Conservation (phyloP, 2,113 vertebrate species). For the Equus przewalskii region DNA sequence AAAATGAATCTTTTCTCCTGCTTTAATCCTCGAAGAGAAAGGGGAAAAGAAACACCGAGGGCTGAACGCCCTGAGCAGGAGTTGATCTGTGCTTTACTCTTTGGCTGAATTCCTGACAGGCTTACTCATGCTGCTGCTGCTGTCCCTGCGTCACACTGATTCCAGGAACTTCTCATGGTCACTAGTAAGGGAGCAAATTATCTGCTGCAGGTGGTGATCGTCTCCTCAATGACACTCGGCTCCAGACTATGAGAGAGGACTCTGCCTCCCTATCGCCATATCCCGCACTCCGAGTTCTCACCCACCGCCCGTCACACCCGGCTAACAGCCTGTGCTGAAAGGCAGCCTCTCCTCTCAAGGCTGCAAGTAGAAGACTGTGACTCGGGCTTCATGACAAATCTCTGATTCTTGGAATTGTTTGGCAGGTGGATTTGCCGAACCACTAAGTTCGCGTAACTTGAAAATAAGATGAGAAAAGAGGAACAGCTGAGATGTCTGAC, state of each 20-base stretch:
- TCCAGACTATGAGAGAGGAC: not conserved
- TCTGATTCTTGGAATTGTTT: conserved; percentile 76
- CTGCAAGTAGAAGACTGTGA: not conserved
- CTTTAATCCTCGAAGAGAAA: not conserved
- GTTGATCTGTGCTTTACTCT: not conserved
- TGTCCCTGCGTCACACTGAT: not conserved
- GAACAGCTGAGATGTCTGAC: not conserved
- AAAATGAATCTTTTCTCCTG: not conserved
- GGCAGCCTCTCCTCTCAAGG: not conserved
- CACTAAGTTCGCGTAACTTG: conserved; percentile 40
- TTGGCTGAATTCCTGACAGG: not conserved
- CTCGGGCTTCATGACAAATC: not conserved
- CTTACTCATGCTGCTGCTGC: conserved; percentile 5
- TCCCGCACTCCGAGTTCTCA: accelerated
- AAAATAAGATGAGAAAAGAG: conserved; percentile 36
- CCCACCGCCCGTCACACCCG: not conserved
- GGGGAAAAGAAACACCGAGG: accelerated
- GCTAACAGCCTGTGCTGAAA: not conserved
- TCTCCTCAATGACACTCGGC: not conserved
- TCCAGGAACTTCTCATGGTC: conserved; percentile 66
- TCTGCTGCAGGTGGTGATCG: conserved; percentile 66
- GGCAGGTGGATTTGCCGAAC: conserved; percentile 66
- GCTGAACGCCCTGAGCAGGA: not conserved
- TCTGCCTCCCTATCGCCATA: too few relatives aligned
- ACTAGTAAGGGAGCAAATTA: conserved; percentile 49